Evolutionary conservation across 2,113 vertebrate species (phyloP).

Genomic region (Myxocyprinus asiaticus): DNA sequence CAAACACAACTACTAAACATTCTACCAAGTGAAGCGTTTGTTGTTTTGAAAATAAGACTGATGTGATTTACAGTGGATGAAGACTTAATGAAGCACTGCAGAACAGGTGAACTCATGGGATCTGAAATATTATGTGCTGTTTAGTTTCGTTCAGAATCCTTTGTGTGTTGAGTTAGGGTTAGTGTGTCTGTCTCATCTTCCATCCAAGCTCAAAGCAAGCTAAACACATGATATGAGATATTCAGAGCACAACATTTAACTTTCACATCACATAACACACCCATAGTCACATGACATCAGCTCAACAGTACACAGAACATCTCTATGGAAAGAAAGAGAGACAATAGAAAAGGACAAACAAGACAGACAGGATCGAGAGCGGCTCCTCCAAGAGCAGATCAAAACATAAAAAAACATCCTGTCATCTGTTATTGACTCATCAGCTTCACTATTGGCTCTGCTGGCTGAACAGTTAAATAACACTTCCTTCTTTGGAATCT

Average conservation of each 20-base stretch:
- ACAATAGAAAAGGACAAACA: constrained; percentile 6
- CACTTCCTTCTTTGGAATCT: too few species aligned
- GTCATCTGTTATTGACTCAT: constrained; percentile 3
- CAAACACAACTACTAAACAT: too few species aligned
- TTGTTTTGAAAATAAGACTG: too few species aligned
- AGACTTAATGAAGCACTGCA: too few species aligned
- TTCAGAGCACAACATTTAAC: not conserved
- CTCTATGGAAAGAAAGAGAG: constrained; percentile 2
- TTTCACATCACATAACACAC: not conserved
- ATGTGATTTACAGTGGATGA: too few species aligned
- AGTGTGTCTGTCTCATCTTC: not conserved
- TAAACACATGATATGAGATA: not conserved
- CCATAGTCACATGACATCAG: constrained; percentile 13
- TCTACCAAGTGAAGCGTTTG: too few species aligned
- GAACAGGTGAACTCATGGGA: not conserved
- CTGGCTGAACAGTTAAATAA: not conserved
- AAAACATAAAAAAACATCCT: not conserved
- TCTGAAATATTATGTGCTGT: too few species aligned
- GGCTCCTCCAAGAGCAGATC: not conserved
- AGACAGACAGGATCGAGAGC: constrained; percentile 9
- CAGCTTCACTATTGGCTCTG: not conserved
- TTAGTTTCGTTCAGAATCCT: not conserved
- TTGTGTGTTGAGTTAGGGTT: constrained; percentile 7
- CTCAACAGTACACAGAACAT: constrained; percentile 18
- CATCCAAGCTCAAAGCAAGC: not conserved